Conservation (phyloP, 2,888 invertebrate genomes). For the Smittia sp. region DNA sequence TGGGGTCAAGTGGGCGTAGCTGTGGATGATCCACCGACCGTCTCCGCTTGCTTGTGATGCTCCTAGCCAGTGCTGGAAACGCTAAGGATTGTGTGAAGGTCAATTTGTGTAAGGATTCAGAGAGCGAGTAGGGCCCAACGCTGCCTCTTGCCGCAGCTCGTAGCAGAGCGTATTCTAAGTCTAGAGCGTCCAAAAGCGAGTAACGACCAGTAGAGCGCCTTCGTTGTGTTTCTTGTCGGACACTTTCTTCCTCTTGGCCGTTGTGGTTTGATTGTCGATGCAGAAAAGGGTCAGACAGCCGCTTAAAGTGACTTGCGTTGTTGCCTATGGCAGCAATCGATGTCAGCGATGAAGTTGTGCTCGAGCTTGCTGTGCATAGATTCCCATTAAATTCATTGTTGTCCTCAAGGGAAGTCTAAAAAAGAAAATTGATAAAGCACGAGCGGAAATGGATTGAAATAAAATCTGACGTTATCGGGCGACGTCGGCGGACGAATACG, state of each 20-base stretch:
- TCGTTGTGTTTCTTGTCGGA: slow-evolving; percentile 52
- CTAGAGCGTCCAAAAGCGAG: slow-evolving; percentile 68
- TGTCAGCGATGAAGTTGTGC: slow-evolving; percentile 61
- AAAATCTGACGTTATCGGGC: slow-evolving; percentile 43
- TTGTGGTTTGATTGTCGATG: slow-evolving; percentile 49
- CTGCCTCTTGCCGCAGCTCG: slow-evolving; percentile 68
- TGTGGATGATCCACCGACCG: slow-evolving; percentile 57
- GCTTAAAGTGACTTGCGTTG: slow-evolving; percentile 43
- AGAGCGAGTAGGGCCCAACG: slow-evolving; percentile 68
- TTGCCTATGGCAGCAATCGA: slow-evolving; percentile 55
- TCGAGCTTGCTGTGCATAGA: slow-evolving; percentile 56
- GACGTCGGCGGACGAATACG: slow-evolving; percentile 55
- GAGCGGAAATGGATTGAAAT: no score
- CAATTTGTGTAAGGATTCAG: slow-evolving; percentile 69
- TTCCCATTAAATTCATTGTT: slow-evolving; percentile 53
- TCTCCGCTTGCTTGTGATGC: slow-evolving; percentile 61
- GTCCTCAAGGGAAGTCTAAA: slow-evolving; percentile 52
- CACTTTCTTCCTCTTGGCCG: slow-evolving; percentile 47
- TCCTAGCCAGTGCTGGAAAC: slow-evolving; percentile 68
- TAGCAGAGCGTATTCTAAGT: slow-evolving; percentile 67
- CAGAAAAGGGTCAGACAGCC: slow-evolving; percentile 53
- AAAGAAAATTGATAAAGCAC: not conserved
- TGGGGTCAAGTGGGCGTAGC: slow-evolving; percentile 59
- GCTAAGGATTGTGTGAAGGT: slow-evolving; percentile 72
- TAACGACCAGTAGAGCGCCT: slow-evolving; percentile 62